Evolutionary conservation across 2,797 vertebrate genomes (phyloP).

Genomic region (Clarias pachynema): DNA sequence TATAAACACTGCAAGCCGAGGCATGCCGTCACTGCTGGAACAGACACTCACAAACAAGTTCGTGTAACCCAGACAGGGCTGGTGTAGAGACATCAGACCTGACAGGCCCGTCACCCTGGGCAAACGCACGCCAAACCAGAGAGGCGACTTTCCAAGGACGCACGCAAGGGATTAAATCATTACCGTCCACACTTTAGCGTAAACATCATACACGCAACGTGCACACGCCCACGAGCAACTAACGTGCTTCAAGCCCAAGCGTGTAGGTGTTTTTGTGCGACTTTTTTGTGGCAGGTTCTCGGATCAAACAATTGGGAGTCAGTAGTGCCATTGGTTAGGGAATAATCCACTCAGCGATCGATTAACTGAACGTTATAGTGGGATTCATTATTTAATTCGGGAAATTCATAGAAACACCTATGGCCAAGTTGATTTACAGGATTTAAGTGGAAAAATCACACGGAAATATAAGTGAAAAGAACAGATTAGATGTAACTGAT

Average conservation of each 20-base stretch:
- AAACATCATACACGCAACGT: conserved; percentile 20
- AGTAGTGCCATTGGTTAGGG: conserved; percentile 27
- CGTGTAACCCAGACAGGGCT: conserved; percentile 31
- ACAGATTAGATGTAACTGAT: conserved; percentile 7
- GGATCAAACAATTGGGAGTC: not conserved
- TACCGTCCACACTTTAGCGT: conserved; percentile 24
- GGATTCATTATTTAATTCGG: conserved; percentile 29
- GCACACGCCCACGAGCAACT: not conserved
- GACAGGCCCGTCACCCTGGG: conserved; percentile 43
- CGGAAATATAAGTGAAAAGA: not conserved
- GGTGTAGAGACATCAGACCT: conserved; percentile 42
- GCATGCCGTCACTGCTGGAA: conserved; percentile 33
- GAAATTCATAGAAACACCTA: not conserved
- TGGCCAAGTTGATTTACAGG: not conserved
- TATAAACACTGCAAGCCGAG: conserved; percentile 32
- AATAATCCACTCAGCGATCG: conserved; percentile 41
- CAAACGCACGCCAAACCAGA: conserved; percentile 46
- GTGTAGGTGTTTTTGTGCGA: conserved; percentile 32
- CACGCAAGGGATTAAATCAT: conserved; percentile 52
- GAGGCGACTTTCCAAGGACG: conserved; percentile 39
- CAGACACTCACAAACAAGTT: conserved; percentile 46
- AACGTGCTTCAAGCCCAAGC: not conserved
- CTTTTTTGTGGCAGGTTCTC: not conserved
- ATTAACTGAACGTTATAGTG: conserved; percentile 22
- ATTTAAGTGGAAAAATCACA: not conserved